Evolutionary conservation across 2,797 vertebrate genomes (phyloP).

Genomic region (Malacoraja senta): DNA sequence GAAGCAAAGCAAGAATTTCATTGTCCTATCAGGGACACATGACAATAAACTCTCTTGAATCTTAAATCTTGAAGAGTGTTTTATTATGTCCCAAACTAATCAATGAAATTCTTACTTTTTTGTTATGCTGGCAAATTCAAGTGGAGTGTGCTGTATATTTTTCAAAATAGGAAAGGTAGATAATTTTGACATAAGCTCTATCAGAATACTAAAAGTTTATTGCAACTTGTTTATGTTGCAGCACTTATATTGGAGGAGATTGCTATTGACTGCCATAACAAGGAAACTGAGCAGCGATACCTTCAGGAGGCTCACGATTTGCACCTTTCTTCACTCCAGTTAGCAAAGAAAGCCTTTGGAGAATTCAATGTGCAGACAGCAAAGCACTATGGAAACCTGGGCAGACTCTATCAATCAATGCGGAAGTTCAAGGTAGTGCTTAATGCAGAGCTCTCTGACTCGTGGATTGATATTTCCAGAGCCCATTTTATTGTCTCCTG

Average conservation of each 20-base stretch:
- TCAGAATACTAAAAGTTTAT: neutral
- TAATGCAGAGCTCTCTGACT: neutral
- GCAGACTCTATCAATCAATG: conserved; percentile 97
- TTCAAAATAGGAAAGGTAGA: neutral
- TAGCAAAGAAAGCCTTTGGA: conserved; percentile 96
- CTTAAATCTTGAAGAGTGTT: too few species aligned
- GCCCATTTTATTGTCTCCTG: neutral
- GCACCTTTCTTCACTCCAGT: conserved; percentile 89
- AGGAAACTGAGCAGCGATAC: conserved; percentile 92
- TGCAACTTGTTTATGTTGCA: conserved; percentile 46
- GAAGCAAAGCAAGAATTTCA: too few species aligned
- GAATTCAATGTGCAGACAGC: conserved; percentile 98
- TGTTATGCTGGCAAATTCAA: neutral
- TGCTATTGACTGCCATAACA: conserved; percentile 97
- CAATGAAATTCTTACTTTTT: too few species aligned
- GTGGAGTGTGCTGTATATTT: neutral
- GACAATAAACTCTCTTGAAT: too few species aligned
- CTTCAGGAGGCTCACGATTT: conserved; percentile 96
- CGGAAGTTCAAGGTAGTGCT: conserved; percentile 89
- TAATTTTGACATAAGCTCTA: neutral
- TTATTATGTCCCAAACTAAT: too few species aligned
- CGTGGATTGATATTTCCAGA: neutral
- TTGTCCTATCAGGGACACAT: too few species aligned
- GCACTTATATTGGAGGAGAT: conserved; percentile 97
- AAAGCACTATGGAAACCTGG: conserved; percentile 97